Conservation (phyloP, 1,140 invertebrate genomes). For the Drosophila miranda region DNA sequence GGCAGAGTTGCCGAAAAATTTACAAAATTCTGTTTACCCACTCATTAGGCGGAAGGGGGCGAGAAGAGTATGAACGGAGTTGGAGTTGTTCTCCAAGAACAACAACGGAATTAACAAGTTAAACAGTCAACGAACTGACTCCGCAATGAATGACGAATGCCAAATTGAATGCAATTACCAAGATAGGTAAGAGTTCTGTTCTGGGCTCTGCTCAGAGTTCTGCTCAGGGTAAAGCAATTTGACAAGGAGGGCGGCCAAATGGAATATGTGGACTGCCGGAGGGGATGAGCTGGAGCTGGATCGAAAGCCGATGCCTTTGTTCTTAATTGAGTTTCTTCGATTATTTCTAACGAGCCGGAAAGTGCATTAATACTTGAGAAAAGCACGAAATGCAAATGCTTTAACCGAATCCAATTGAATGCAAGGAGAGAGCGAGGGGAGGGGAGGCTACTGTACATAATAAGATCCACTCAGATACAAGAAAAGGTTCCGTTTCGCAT, state of each 20-base stretch:
- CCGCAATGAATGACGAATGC: constrained; percentile 44
- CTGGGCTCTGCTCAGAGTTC: not conserved
- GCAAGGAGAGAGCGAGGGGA: too few species aligned
- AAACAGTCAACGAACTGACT: constrained; percentile 67
- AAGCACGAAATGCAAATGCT: constrained; percentile 31
- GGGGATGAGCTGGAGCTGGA: not conserved
- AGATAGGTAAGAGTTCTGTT: constrained; percentile 22
- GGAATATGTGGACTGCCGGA: not conserved
- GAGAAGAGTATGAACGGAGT: constrained; percentile 4
- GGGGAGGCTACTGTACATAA: too few species aligned
- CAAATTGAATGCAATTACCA: constrained; percentile 73
- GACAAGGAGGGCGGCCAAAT: constrained; percentile 3
- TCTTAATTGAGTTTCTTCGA: constrained; percentile 67
- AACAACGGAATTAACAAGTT: constrained; percentile 78
- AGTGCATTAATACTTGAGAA: constrained; percentile 28
- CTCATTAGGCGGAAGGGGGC: constrained; percentile 49
- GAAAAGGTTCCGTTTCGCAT: too few species aligned
- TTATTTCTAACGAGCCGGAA: too few species aligned
- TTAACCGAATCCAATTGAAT: not conserved
- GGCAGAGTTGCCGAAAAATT: constrained; percentile 42
- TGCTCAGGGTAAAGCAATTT: constrained; percentile 6
- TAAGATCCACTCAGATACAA: not conserved
- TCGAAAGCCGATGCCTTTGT: constrained; percentile 12
- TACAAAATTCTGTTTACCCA: constrained; percentile 67
- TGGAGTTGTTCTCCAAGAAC: constrained; percentile 46